Evolutionary conservation across 2,888 invertebrate species (phyloP).

Genomic region (Erannis defoliaria): DNA sequence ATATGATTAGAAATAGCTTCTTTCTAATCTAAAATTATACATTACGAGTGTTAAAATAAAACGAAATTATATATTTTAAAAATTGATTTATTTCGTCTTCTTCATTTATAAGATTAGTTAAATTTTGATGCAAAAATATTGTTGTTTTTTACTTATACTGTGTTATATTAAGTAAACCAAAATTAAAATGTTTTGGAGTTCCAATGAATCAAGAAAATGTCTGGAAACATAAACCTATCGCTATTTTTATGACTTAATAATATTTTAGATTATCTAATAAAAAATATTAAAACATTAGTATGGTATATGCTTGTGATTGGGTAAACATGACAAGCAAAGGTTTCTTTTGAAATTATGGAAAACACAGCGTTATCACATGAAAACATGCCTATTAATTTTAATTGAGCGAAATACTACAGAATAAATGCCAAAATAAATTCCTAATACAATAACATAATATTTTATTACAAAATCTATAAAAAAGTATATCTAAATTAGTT

Average conservation of each 20-base stretch:
- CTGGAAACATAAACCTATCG: slow-evolving; percentile 30
- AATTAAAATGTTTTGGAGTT: slow-evolving; percentile 33
- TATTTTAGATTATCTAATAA: slow-evolving; percentile 19
- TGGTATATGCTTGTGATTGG: slow-evolving; percentile 20
- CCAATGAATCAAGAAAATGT: slow-evolving; percentile 38
- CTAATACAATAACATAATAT: slow-evolving; percentile 64
- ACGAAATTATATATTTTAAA: slow-evolving; percentile 48
- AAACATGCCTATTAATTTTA: slow-evolving; percentile 62
- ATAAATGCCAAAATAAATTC: slow-evolving; percentile 69
- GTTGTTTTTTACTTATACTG: slow-evolving; percentile 55
- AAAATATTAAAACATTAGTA: slow-evolving; percentile 27
- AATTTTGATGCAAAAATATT: slow-evolving; percentile 80
- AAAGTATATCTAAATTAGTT: slow-evolving; percentile 78
- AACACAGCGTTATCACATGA: slow-evolving; percentile 37
- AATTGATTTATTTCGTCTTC: slow-evolving; percentile 72
- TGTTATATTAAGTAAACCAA: slow-evolving; percentile 40
- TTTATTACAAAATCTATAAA: slow-evolving; percentile 68
- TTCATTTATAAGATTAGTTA: slow-evolving; percentile 72
- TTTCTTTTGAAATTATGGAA: slow-evolving; percentile 10
- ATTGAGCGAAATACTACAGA: slow-evolving; percentile 75
- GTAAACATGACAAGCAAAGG: slow-evolving; percentile 19
- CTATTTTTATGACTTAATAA: slow-evolving; percentile 28
- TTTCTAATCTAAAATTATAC: too few species aligned
- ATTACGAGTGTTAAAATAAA: not conserved
- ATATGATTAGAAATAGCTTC: too few species aligned